Percentiles rank a stretch among this genome's conserved stretches.
Evolutionary conservation across 2,888 invertebrate genomes (phyloP).

Genomic region (Bugulina stolonifera): DNA sequence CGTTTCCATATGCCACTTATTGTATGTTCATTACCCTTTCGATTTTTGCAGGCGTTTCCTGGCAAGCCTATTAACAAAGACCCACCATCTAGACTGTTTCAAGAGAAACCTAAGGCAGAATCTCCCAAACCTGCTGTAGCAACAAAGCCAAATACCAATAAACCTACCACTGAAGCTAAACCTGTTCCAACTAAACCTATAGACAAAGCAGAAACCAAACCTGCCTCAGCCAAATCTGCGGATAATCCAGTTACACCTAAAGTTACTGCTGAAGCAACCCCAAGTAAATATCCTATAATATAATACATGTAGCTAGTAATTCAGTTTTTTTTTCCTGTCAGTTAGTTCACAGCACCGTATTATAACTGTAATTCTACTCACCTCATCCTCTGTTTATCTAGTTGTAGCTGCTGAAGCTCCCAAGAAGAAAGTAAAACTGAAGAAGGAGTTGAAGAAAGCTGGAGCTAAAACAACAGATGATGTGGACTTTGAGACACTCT

Average conservation of each 20-base stretch:
- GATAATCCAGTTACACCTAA: no score
- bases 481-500: background rate
- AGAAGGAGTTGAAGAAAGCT: slow-evolving; percentile 22
- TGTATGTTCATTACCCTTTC: no score
- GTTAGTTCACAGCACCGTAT: no score
- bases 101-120: background rate
- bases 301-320: no score
- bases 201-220: background rate
- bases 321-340: no score
- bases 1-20: no score
- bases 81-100: background rate
- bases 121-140: background rate
- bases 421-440: background rate
- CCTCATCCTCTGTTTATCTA: no score
- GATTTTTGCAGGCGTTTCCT: slow-evolving; percentile 7
- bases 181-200: background rate
- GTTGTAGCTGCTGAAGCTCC: background rate
- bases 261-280: no score
- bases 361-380: no score
- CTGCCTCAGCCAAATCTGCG: background rate
- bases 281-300: no score
- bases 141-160: background rate
- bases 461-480: slow-evolving; percentile 11
- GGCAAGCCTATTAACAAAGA: slow-evolving; percentile 21
- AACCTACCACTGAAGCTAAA: background rate